Conservation (phyloP, 2,797 vertebrate species). For the Mus minutoides region DNA sequence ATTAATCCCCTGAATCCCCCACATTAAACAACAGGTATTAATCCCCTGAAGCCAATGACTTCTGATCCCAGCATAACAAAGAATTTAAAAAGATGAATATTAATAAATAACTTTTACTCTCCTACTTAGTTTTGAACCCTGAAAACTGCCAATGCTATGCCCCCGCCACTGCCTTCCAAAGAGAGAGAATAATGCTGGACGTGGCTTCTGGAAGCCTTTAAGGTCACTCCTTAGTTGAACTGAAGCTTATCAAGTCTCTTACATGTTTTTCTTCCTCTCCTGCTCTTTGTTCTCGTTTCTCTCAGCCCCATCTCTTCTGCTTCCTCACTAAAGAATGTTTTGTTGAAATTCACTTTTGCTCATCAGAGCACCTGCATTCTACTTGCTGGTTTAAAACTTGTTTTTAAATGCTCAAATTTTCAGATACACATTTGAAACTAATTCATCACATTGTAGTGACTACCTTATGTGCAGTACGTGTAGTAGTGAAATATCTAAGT, state of each 20-base stretch:
- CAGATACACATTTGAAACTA: not conserved
- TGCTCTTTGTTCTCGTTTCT: not conserved
- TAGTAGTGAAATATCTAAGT: not conserved
- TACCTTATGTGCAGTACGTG: not conserved
- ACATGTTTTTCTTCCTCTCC: not conserved
- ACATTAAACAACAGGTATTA: too few relatives aligned
- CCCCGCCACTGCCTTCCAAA: not conserved
- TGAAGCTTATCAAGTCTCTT: not conserved
- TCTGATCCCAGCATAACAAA: too few relatives aligned
- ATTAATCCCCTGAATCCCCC: too few relatives aligned
- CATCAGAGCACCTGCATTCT: not conserved
- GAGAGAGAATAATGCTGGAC: not conserved
- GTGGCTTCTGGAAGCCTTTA: not conserved
- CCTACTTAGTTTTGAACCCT: not conserved
- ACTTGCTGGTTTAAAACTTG: not conserved
- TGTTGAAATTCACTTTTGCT: not conserved
- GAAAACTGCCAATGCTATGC: not conserved
- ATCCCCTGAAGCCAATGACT: too few relatives aligned
- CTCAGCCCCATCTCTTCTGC: not conserved
- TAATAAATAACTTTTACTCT: not conserved
- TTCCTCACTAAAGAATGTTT: not conserved
- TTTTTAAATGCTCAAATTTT: not conserved
- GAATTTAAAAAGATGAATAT: not conserved
- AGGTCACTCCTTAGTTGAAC: not conserved
- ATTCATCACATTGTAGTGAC: not conserved